Base-by-base conservation (phyloP, 2,797 vertebrate species). In the Hippocampus kuda region DNA sequence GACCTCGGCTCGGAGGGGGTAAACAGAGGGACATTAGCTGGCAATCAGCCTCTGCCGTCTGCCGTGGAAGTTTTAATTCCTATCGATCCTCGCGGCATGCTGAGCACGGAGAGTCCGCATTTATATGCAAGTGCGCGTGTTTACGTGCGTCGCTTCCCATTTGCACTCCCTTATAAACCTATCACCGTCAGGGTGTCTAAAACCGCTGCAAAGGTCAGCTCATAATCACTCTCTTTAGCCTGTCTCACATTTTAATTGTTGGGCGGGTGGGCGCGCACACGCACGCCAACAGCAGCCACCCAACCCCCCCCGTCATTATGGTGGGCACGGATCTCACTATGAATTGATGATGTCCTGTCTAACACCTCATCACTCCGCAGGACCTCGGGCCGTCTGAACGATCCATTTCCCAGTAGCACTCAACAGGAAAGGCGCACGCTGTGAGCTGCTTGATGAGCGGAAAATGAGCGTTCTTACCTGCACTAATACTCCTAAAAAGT, bases 141-240 rank as follows among this genome's bases (percentile, higher is more conserved):
- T 72, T 80, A 77, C 70, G 61, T 72, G 68, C 74, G 79, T 81
- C 69, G 77, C 70, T 79, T 79, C 85, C 81, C 76, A 83, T 87
- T 88, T 87, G 83, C 56, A 71, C 72, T 79, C 70, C 71, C 79
- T 81, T 81, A 85, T 84, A 89, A 87, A 81, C 82, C 84, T 78
- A 86, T 86, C 83, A 87, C 78, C 66, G 83, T 81, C 80, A 80
- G 80, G 79, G 72, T 77, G 77, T 86, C 83, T 85, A 87, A 87
- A 89, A 89, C 82, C 79, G 82, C 85, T 89, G 85, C 83, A 91
- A 90, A 91, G 90, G 89, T 91, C 89, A 91, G 81, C 84, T 83
- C 81, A 84, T 89, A 90, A 90, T 90, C 89, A 85, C 86, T 89
- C 87, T 91, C 85, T 90, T 90, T 90, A 89, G 85, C 85, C 84